These are phyloP conservation scores for Matsumurasca onukii DNA, from an alignment of 1,140 invertebrate genomes.

Conservation along the genomic window DNA sequence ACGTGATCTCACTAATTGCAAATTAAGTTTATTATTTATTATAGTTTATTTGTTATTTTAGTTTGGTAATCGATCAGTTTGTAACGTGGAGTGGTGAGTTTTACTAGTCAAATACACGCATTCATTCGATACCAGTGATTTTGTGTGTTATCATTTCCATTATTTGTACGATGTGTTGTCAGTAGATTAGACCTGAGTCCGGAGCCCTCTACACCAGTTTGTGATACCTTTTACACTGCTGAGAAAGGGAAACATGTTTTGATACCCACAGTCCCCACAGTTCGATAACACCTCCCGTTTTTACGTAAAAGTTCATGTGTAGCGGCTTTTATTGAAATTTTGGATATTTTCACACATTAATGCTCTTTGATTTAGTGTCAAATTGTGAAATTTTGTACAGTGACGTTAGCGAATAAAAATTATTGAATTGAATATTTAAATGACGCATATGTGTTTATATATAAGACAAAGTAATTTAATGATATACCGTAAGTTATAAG, in stretches of 20 bases:
- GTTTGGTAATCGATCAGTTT: slow-evolving; percentile 29
- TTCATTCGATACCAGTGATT: slow-evolving; percentile 34
- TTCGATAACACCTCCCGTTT: slow-evolving; percentile 36
- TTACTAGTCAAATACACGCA: slow-evolving; percentile 43
- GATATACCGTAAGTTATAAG: slow-evolving; percentile 31
- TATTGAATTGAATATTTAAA: slow-evolving; percentile 41
- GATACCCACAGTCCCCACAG: slow-evolving; percentile 43
- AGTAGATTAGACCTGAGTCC: slow-evolving; percentile 31
- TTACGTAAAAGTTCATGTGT: slow-evolving; percentile 37
- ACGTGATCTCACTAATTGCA: slow-evolving; percentile 39
- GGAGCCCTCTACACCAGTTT: slow-evolving; percentile 32
- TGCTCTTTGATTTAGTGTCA: slow-evolving; percentile 39
- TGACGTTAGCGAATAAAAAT: slow-evolving; percentile 40
- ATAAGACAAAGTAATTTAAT: slow-evolving; percentile 36
- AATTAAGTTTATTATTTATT: slow-evolving; percentile 36
- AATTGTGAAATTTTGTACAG: slow-evolving; percentile 42
- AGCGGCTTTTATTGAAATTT: slow-evolving; percentile 41
- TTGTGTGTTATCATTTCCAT: slow-evolving; percentile 38
- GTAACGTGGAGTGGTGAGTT: slow-evolving; percentile 44
- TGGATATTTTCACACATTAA: slow-evolving; percentile 41
- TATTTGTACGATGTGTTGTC: slow-evolving; percentile 35
- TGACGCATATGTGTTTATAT: slow-evolving; percentile 35
- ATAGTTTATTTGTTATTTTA: slow-evolving; percentile 33
- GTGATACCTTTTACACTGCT: slow-evolving; percentile 42
- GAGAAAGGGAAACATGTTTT: slow-evolving; percentile 42